Evolutionary conservation across 2,113 vertebrate species (phyloP), one percentile per base, ranked within the genome.

Genomic region (Romanogobio albipinnatus): DNA sequence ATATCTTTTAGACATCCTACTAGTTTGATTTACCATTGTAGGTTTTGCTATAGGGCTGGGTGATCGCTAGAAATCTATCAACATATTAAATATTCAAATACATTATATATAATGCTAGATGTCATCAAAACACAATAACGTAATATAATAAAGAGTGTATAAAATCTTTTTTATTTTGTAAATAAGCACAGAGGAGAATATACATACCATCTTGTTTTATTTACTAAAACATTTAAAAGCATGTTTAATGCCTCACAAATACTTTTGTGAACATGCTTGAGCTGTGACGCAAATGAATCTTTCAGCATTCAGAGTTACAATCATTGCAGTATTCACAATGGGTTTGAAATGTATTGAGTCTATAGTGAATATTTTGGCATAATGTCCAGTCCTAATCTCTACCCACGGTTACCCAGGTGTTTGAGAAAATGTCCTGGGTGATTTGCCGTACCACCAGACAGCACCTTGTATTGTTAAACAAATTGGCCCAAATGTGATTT

Each of bases 401-500:
- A 17, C 17, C 24, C 49, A 36, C 3, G 4, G 33, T 79, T 59
- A 33, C 43, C 39, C 33, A 51, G 17, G 43, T 68, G 83, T 70
- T 45, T 70, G 53, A 45, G 22, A 78, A 56, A 49, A 70, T 66
- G 29, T 26, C 14, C 53, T 11, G 47, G 61, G 22, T 51, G 33
- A 39, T 53, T 64, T 77, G 43, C 26, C 39, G 70, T 77, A 78
- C 36, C 33, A 36, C 56, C 33, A 51, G 24, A 49, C 33, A 43
- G 9, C 1, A 53, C 33, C 45, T 76, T 81, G 56, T 39, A 39
- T 5, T 39, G 39, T 81, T 45, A 68, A 59, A 56, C 86, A 81
- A 87, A 84, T 43, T n/a, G 86, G 78, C 29, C 62, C 71, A 87
- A 76, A 87, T 53, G 61, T 81, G 47, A 83, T 49, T 49, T 84